Evolutionary conservation across 2,113 vertebrate species (phyloP), one percentile per base, ranked within the genome.

Genomic region (Daubentonia madagascariensis): DNA sequence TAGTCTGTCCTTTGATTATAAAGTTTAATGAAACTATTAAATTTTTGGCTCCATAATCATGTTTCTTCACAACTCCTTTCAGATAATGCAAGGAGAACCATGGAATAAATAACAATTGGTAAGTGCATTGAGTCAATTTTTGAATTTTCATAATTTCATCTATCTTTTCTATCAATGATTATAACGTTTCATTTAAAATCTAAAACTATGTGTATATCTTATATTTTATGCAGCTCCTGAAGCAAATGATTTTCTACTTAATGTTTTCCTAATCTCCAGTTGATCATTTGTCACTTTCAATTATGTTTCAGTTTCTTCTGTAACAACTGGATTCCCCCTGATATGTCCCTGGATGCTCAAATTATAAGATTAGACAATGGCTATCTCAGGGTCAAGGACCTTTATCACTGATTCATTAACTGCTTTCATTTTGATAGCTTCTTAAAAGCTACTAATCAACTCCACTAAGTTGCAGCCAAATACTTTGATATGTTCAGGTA

Each of bases 161-260:
- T 35, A 7, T 90, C 91, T 94, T 85, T 97, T 95, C 25, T 78
- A 70, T 73, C 73, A 57, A 30, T 32, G 13, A 37, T 90, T 75
- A n/a, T 79, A 96, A 96, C 94, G n/a, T 90, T 94, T 94, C 22
- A 89, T 68, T 94, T 93, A 91, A 92, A 85, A 85, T 45, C n/a
- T 45, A 65, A 40, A 73, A 72, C 80, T 65, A 75, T 23, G 14
- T 68, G 28, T 86, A 76, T 94, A 94, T 88, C 83, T 92, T 88
- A 40, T 89, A 92, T 83, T 68, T 96, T 43, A 50, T 85, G 85
- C 70, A 95, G 85, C 43, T 76, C 90, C 22, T 73, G 12, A 57
- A 90, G 52, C 57, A 98, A 65, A 43, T 72, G 14, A 8, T 79
- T 94, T 96, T 87, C 72, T 52, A n/a, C 50, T 88, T 97, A 32